Conservation (phyloP, 1,140 invertebrate genomes). For the Plectrocnemia conspersa region DNA sequence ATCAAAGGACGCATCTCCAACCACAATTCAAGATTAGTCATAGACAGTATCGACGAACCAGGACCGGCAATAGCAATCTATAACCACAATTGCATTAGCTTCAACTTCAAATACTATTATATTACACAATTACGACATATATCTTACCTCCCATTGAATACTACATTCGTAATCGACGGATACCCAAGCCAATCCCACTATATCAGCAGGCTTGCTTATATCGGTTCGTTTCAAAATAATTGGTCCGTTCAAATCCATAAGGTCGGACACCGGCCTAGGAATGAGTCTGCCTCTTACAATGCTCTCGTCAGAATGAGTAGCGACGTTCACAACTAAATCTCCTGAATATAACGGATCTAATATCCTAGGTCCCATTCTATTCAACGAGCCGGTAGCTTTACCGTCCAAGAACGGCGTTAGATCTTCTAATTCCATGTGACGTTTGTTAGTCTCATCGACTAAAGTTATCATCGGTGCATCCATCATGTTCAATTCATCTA, state of each 20-base stretch:
- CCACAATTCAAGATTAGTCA: slow-evolving; percentile 49
- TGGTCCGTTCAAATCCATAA: slow-evolving; percentile 63
- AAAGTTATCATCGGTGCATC: slow-evolving; percentile 64
- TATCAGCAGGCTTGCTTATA: slow-evolving; percentile 45
- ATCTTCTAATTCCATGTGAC: slow-evolving; percentile 65
- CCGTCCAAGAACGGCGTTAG: slow-evolving; percentile 58
- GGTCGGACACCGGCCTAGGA: slow-evolving; percentile 67
- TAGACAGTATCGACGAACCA: slow-evolving; percentile 7
- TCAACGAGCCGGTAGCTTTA: slow-evolving; percentile 63
- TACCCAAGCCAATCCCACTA: slow-evolving; percentile 76
- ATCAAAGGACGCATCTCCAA: slow-evolving; percentile 61
- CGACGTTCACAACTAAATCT: slow-evolving; percentile 69
- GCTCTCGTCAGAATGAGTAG: slow-evolving; percentile 52
- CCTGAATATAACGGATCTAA: slow-evolving; percentile 76
- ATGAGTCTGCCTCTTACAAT: slow-evolving; percentile 62
- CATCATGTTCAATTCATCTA: slow-evolving; percentile 52
- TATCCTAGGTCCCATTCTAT: slow-evolving; percentile 61
- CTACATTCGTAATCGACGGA: slow-evolving; percentile 76
- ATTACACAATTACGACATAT: not conserved
- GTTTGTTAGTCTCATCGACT: slow-evolving; percentile 64
- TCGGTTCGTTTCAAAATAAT: slow-evolving; percentile 59
- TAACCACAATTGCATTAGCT: slow-evolving; percentile 1
- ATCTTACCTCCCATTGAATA: slow-evolving; percentile 73
- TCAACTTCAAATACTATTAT: not conserved
- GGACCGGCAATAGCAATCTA: slow-evolving; percentile 25